Evolutionary conservation across 1,140 invertebrate genomes (phyloP).

Genomic region (Drosophila mojavensis): DNA sequence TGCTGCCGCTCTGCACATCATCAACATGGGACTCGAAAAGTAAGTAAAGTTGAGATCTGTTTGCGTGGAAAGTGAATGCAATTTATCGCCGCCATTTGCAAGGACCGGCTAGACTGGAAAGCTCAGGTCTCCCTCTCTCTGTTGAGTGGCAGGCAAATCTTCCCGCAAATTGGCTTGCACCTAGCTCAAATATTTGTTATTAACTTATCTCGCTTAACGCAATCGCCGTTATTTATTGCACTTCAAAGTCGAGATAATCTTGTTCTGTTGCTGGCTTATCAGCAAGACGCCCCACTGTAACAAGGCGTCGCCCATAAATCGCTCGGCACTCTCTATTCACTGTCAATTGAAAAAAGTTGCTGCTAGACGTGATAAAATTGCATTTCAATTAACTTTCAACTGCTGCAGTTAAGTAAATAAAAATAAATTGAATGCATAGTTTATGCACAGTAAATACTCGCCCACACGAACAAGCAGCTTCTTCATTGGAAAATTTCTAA

Average conservation of each 20-base stretch:
- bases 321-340: not conserved
- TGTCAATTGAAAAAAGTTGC: constrained; percentile 18
- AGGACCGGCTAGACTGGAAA: not conserved
- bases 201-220: constrained; percentile 42
- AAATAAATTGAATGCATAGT: not conserved
- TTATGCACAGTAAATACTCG: not conserved
- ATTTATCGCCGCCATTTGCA: not conserved
- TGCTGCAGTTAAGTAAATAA: constrained; percentile 9
- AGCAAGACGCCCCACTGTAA: constrained; percentile 2
- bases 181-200: constrained; percentile 20
- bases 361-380: constrained; percentile 53
- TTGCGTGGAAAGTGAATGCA: not conserved
- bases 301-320: not conserved
- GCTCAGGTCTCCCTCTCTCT: too few species aligned
- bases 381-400: constrained; percentile 30
- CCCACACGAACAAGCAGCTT: not conserved
- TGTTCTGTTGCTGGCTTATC: constrained; percentile 25
- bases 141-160: too few species aligned
- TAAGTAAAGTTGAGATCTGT: constrained; percentile 46
- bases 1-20: constrained; percentile 23
- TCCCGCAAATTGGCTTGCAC: not conserved
- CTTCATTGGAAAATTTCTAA: not conserved
- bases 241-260: constrained; percentile 57
- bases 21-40: constrained; percentile 66
- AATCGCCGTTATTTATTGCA: constrained; percentile 52